Evolutionary conservation across 2,113 vertebrate species (phyloP), one percentile per base, ranked within the genome.

Genomic region (Notiomystis cincta): DNA sequence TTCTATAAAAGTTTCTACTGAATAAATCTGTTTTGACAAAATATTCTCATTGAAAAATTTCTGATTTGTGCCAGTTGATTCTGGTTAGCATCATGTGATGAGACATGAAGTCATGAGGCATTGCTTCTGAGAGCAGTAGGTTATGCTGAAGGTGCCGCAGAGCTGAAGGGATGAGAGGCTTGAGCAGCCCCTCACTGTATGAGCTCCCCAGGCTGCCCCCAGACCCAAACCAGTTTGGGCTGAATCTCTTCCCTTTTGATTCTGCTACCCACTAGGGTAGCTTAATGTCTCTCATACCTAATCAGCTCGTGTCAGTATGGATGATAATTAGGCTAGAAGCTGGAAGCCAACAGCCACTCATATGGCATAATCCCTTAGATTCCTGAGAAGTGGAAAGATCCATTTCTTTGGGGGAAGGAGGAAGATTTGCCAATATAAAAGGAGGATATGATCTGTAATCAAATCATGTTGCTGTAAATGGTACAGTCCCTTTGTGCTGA

Each of bases 321-420:
- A 33, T 1, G 15, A 22, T 42, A 47, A 24, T 6, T 10, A 9
- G 17, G 40, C 14, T 45, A 53, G 30, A 27, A 71, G 33, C 2
- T 40, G 30, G 14, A 18, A 62, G 48, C 5, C 51, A 51, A 73
- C 62, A 9, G 20, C 10, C 10, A 18, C 23, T 8, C 0, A 0
- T 38, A 35, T 6, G 16, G 14, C 14, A 35, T 31, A 38, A 48
- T 64, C 6, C 37, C 10, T 66, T 33, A 25, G 23, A 16, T 51
- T 67, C 13, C 31, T n/a, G 22, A 35, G 8, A 71, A 56, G 23
- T 9, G 6, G 30, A 66, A 66, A 20, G 24, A 78, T 54, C 14
- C 6, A 11, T 21, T 71, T 18, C 22, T 58, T 33, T 4, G 1
- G 1, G 5, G 2, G 0, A 4, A 13, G 6, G 5, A 5, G 6